Percentiles rank a stretch among this genome's conserved stretches.
Conservation (phyloP, 92 coral and sea anemone genomes). For the Parazoanthus darwini region DNA sequence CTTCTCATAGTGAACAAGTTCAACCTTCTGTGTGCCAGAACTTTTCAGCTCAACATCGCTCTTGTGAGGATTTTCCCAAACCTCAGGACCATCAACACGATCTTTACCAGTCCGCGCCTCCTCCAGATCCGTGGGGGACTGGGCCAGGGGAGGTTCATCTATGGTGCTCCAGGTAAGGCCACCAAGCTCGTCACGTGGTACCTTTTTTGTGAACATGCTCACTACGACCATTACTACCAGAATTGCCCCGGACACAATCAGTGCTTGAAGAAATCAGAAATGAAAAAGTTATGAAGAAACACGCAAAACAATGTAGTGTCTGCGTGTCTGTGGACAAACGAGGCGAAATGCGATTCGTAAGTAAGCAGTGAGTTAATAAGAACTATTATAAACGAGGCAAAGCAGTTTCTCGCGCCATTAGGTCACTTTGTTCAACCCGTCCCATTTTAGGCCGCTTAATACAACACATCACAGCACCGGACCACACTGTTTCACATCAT, state of each 20-base stretch:
- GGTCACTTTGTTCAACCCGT: too few species aligned
- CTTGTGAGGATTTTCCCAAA: background rate
- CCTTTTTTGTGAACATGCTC: constrained; percentile 73
- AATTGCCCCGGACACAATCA: constrained; percentile 77
- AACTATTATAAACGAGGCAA: too few species aligned
- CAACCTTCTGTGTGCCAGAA: background rate
- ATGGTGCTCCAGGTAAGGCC: constrained; percentile 97
- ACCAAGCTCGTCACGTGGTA: constrained; percentile 94
- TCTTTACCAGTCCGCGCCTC: constrained; percentile 14
- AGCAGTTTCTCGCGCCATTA: too few species aligned
- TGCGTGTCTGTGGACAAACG: background rate
- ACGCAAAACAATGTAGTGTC: background rate
- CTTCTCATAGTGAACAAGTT: constrained; percentile 11
- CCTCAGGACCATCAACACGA: background rate
- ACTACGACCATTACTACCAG: constrained; percentile 78
- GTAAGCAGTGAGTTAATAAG: too few species aligned
- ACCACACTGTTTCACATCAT: too few species aligned
- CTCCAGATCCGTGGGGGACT: constrained; percentile 67
- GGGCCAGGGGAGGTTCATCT: constrained; percentile 76
- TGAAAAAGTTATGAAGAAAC: background rate
- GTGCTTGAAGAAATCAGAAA: constrained; percentile 39
- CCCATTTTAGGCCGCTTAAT: too few species aligned
- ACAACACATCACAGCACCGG: too few species aligned
- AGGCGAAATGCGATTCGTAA: too few species aligned
- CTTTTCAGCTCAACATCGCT: background rate